Base-by-base conservation (phyloP, 2,797 vertebrate species). In the Todus mexicanus region DNA sequence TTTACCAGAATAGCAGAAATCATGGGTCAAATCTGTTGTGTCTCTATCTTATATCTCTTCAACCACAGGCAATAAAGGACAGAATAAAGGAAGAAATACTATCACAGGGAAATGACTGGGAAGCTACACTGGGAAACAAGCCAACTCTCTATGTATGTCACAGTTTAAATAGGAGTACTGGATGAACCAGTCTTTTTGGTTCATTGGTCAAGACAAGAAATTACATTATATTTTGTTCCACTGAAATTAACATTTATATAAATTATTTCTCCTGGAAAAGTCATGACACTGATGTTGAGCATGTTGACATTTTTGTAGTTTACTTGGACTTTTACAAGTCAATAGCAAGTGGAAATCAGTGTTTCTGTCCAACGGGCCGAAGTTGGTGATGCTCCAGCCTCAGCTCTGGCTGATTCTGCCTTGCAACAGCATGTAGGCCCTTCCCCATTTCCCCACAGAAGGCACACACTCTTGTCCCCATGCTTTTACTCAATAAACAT, bases 371-470 rank as follows among this genome's bases (percentile, higher is more conserved):
- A 5, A 0, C 6, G 5, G 21, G 26, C 79, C 15, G 25, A 65
- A 7, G 9, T 3, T 53, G 22, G 13, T 2, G 1, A 13, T 42
- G 15, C 5, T 23, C 21, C 0, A 0, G 12, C 7, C 8, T 54
- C 6, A 2, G 13, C 12, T 66, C 37, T 6, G 2, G 8, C 11
- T 5, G 4, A 6, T 10, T 63, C 25, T 61, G 15, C 43, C 31
- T 14, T 77, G 63, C 17, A 4, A 1, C 31, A 42, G 12, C 60
- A 40, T 4, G 2, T 1, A 0, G 31, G 3, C 13, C 14, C 16
- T 74, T 25, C 4, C 26, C 26, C 2, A 1, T 29, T 68, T 89
- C 23, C 26, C 13, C 11, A 8, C 0, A 0, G 38, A 63, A 75
- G 9, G 31, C 13, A 65, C 5, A 10, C 0, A 5, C 1, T 6